A percentile compares a stretch with the other conserved stretches of the same genome.
phyloP scores from a whole-genome alignment of 2,797 vertebrate genomes.

The Syndactyla subalaris region DNA sequence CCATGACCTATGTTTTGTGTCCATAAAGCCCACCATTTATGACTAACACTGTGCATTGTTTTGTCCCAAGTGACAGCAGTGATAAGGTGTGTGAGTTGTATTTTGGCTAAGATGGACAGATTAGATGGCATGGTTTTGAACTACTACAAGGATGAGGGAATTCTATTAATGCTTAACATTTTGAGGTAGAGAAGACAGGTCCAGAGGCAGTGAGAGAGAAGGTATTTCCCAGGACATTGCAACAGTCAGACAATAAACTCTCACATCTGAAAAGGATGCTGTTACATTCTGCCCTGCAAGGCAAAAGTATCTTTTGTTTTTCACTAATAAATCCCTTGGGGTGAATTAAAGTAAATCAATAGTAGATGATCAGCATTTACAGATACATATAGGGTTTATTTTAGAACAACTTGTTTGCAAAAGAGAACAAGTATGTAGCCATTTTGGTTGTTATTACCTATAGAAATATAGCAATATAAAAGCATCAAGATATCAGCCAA shows the following conservation, averaged over 20 bases:
- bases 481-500: not conserved
- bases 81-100: not conserved
- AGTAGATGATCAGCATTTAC: not conserved
- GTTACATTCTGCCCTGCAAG: not conserved
- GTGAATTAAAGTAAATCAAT: not conserved
- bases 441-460: not conserved
- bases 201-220: not conserved
- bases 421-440: not conserved
- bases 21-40: not conserved
- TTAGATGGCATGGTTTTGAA: not conserved
- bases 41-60: fast-evolving
- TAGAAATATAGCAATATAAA: not conserved
- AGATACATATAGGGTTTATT: not conserved
- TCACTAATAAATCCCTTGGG: not conserved
- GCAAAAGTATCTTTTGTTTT: not conserved
- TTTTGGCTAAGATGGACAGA: not conserved
- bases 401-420: not conserved
- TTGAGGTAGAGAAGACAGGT: not conserved
- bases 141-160: not conserved
- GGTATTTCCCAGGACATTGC: not conserved
- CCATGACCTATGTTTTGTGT: not conserved
- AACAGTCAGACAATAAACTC: not conserved
- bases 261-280: not conserved
- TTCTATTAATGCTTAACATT: not conserved
- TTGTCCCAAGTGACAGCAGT: not conserved